phyloP scores from a whole-genome alignment of 2,888 invertebrate species.

The Smittia sp. region DNA sequence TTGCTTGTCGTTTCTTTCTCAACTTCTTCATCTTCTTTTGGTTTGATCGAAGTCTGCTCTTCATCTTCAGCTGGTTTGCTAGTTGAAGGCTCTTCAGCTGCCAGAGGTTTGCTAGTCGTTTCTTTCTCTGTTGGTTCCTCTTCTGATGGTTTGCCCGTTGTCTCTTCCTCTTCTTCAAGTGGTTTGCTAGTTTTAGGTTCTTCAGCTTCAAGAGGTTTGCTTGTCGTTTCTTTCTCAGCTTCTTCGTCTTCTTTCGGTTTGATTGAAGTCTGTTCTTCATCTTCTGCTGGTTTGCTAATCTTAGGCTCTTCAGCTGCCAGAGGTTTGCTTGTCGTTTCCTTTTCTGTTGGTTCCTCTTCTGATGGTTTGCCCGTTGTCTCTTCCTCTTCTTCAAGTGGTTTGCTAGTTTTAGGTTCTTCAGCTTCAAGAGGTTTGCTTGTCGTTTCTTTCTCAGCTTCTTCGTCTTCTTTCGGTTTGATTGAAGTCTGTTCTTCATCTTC shows the following conservation, averaged over 20 bases:
- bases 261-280: slow-evolving; percentile 23
- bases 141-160: slow-evolving; percentile 16
- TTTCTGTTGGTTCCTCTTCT: slow-evolving; percentile 23
- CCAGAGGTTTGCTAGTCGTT: slow-evolving; percentile 29
- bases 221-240: slow-evolving; percentile 41
- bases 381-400: slow-evolving; percentile 12
- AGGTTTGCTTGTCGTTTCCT: neutral
- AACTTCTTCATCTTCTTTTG: slow-evolving; percentile 33
- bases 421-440: slow-evolving; percentile 26
- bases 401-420: neutral
- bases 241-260: slow-evolving; percentile 41
- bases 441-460: neutral
- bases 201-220: slow-evolving; percentile 23
- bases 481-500: neutral
- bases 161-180: slow-evolving; percentile 1
- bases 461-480: neutral
- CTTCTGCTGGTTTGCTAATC: too few relatives aligned
- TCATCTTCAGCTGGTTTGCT: neutral
- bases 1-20: slow-evolving; percentile 42
- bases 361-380: slow-evolving; percentile 40
- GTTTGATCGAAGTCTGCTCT: too few relatives aligned
- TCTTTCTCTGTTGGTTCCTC: slow-evolving; percentile 42
- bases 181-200: slow-evolving; percentile 13
- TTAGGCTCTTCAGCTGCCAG: neutral
- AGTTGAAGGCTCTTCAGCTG: neutral